Conservation (phyloP, 2,113 vertebrate species). For the Acanthochromis polyacanthus region DNA sequence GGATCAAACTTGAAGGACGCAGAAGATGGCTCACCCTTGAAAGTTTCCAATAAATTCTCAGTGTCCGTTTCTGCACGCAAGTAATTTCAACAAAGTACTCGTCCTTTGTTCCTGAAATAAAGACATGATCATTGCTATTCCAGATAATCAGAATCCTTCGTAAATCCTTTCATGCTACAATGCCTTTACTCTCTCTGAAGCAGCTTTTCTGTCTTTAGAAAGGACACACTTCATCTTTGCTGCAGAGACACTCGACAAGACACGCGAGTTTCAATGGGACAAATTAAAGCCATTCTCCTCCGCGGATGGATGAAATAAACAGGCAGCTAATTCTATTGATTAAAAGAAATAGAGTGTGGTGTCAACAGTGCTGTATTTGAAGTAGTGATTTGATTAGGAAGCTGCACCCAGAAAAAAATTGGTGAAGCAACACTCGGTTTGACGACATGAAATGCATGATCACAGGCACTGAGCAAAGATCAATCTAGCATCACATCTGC, state of each 20-base stretch:
- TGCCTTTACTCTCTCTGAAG: constrained; percentile 52
- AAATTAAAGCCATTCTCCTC: constrained; percentile 70
- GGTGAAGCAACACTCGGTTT: constrained; percentile 66
- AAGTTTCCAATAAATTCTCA: constrained; percentile 40
- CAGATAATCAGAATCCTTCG: constrained; percentile 70
- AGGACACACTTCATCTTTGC: constrained; percentile 57
- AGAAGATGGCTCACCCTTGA: constrained; percentile 33
- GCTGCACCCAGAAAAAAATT: constrained; percentile 49
- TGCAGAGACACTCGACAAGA: constrained; percentile 64
- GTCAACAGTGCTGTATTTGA: constrained; percentile 59
- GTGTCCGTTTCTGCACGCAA: constrained; percentile 53
- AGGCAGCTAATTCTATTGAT: constrained; percentile 69
- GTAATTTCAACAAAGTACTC: constrained; percentile 57
- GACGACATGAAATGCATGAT: constrained; percentile 72
- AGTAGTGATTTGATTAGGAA: constrained; percentile 68
- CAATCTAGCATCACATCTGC: constrained; percentile 64
- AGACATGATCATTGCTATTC: constrained; percentile 58
- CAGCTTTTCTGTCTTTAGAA: constrained; percentile 55
- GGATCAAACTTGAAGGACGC: constrained; percentile 45
- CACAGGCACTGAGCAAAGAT: constrained; percentile 59
- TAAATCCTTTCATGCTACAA: constrained; percentile 66
- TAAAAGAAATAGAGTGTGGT: constrained; percentile 64
- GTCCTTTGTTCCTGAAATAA: constrained; percentile 62
- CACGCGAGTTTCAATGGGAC: constrained; percentile 68
- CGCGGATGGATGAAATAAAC: constrained; percentile 64